Evolutionary conservation across 2,888 invertebrate genomes (phyloP), one percentile per base, ranked within the genome.

Genomic region (Micoletzkya japonica): DNA sequence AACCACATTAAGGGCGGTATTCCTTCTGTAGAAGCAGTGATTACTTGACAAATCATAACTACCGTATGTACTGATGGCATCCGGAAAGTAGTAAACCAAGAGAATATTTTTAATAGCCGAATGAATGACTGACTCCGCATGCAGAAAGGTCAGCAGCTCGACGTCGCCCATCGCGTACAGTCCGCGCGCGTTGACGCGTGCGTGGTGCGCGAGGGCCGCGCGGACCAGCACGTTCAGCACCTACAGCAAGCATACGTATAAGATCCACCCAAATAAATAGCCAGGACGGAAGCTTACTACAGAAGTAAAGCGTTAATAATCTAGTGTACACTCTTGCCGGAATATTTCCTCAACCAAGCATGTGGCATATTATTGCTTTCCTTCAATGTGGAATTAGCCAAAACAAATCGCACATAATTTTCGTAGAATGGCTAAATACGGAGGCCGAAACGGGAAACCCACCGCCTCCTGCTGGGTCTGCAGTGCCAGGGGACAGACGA

Each of bases 91-190:
- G n/a, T n/a, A n/a, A n/a, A n/a, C n/a, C n/a, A n/a, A n/a, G n/a
- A n/a, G n/a, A n/a, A n/a, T n/a, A n/a, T n/a, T n/a, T n/a, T n/a
- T n/a, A n/a, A n/a, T n/a, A n/a, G n/a, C n/a, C n/a, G n/a, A n/a
- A n/a, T n/a, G 1, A 34, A 58, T 4, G 54, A 66, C 54, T 24
- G 1, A 66, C 64, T 66, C 64, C 14, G 64, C 28, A 30, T 66
- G 64, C 37, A 66, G 64, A 28, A 37, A 66, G 4, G 54, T 52
- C 2, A 66, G 4, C 36, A 54, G 54, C 37, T 66, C 64, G 54
- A 66, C 64, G 37, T 52, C 64, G 17, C 64, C 64, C 34, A 66
- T 26, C 28, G 64, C 34, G 54, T 32, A 66, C 36, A 66, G 26
- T 28, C 64, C 64, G 54, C 54, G 54, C 54, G 37, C 54, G 32